A percentile compares a stretch with the other conserved stretches of the same genome.
phyloP scores from a whole-genome alignment of 2,888 invertebrate species.

The Tubiluchus corallicola region DNA sequence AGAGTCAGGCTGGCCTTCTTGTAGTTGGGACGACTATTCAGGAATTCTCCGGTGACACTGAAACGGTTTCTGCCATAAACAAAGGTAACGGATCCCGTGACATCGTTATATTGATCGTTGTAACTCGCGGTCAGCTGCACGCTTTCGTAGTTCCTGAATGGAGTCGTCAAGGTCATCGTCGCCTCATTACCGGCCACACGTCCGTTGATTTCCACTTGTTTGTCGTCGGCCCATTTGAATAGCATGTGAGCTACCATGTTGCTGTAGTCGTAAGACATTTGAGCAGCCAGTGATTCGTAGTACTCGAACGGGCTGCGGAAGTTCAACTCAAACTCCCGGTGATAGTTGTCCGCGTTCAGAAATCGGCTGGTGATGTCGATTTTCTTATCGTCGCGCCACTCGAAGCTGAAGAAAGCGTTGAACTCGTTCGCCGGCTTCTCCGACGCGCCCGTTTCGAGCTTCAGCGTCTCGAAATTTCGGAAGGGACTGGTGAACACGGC shows the following conservation, averaged over 20 bases:
- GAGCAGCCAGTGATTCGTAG: not conserved
- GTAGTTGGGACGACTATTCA: too few species aligned
- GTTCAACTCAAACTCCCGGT: not conserved
- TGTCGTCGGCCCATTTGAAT: not conserved
- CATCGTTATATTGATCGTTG: too few species aligned
- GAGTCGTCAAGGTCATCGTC: not conserved
- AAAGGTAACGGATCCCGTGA: too few species aligned
- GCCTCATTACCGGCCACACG: not conserved
- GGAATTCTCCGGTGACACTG: too few species aligned
- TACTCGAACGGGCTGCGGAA: not conserved
- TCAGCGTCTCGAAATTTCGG: conserved; percentile 1
- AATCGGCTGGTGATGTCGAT: not conserved
- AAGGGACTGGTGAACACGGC: not conserved
- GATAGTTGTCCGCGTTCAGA: too few species aligned
- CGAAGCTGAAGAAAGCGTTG: not conserved
- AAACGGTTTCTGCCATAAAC: too few species aligned
- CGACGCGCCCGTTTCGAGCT: not conserved
- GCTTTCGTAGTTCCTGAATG: not conserved
- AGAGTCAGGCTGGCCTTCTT: not conserved
- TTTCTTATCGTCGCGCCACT: not conserved
- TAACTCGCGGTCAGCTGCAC: not conserved
- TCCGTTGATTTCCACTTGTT: not conserved
- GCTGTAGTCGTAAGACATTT: not conserved
- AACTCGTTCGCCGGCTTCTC: not conserved
- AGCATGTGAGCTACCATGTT: too few species aligned